These are phyloP conservation scores for Tupaia tana DNA, from an alignment of 2,113 vertebrate species.

Conservation along the genomic window DNA sequence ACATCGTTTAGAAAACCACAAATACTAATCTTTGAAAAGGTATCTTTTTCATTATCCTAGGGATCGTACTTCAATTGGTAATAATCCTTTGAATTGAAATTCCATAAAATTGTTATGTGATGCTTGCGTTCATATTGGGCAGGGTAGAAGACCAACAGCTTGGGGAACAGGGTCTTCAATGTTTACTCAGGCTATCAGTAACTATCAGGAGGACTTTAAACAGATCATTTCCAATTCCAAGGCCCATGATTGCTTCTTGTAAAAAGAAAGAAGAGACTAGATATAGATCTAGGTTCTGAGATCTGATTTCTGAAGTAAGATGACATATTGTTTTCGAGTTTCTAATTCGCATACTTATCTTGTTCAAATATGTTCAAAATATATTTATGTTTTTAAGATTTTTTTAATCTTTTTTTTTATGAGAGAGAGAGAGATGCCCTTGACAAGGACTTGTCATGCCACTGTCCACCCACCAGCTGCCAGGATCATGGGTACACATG, in stretches of 20 bases:
- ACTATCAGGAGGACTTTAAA: background rate
- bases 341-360: background rate
- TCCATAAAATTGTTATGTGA: background rate
- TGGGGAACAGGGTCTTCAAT: background rate
- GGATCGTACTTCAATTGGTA: background rate
- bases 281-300: background rate
- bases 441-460: too few relatives aligned
- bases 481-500: too few relatives aligned
- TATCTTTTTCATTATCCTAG: background rate
- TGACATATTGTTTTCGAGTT: background rate
- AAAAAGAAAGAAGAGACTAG: background rate
- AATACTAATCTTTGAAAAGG: slow-evolving; percentile 28
- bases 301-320: background rate
- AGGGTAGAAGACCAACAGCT: background rate
- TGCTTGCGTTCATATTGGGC: background rate
- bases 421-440: too few relatives aligned
- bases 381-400: too few relatives aligned
- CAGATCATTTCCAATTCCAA: slow-evolving; percentile 5
- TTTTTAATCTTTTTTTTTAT: too few relatives aligned
- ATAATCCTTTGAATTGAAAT: background rate
- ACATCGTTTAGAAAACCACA: background rate
- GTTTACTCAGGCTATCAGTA: background rate
- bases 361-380: slow-evolving; percentile 8
- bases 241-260: background rate
- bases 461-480: too few relatives aligned